Conservation (phyloP, 2,113 vertebrate genomes). For the Bos indicus region DNA sequence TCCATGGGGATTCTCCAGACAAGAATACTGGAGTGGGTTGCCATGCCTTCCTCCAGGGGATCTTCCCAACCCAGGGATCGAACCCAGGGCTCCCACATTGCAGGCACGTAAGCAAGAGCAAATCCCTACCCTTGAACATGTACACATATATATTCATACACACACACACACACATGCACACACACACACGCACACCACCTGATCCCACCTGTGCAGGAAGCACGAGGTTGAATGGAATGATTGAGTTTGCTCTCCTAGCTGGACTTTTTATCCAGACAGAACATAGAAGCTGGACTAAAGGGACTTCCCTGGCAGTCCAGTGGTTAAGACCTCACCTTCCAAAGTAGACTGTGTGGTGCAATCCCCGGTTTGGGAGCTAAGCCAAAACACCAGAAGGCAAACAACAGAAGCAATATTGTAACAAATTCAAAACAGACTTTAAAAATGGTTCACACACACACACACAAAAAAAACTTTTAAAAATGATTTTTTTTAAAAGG, state of each 20-base stretch:
- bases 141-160: too few relatives aligned
- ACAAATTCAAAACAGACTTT: not conserved
- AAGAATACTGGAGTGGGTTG: not conserved
- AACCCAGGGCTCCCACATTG: not conserved
- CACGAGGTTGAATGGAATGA: conserved; percentile 77
- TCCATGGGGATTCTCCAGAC: not conserved
- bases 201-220: conserved; percentile 75
- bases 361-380: not conserved
- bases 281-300: conserved; percentile 79
- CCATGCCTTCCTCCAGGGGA: not conserved
- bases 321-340: not conserved
- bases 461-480: not conserved
- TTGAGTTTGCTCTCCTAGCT: conserved; percentile 64
- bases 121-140: not conserved
- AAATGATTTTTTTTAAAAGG: not conserved
- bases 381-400: not conserved
- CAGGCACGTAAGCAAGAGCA: not conserved
- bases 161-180: too few relatives aligned
- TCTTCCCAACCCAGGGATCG: not conserved
- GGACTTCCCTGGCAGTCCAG: not conserved
- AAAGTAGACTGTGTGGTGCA: not conserved
- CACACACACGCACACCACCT: not conserved
- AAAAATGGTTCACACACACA: not conserved
- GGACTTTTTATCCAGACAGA: conserved; percentile 73
- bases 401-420: not conserved